These are phyloP conservation scores for Chaetodon auriga DNA, from an alignment of 2,113 vertebrate genomes.

Conservation along the genomic window DNA sequence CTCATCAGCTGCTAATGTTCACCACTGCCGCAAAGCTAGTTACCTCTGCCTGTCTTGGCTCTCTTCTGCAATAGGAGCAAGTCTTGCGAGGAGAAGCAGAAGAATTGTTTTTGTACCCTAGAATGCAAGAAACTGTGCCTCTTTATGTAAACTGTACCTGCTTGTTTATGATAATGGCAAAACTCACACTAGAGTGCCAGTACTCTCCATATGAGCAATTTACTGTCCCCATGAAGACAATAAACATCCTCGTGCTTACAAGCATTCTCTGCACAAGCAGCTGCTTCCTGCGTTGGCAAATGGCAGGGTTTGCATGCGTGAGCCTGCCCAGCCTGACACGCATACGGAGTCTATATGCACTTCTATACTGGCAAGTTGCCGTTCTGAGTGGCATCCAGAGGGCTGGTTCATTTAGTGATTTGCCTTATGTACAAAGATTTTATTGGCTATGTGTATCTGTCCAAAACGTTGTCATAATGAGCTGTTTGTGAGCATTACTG, in stretches of 20 bases:
- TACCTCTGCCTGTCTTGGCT: neutral
- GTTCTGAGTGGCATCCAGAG: conserved; percentile 5
- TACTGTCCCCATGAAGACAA: neutral
- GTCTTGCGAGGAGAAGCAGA: neutral
- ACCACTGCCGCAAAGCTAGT: neutral
- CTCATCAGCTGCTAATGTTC: neutral
- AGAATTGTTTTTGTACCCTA: neutral
- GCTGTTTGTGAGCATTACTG: neutral
- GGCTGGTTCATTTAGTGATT: neutral
- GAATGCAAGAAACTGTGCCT: neutral
- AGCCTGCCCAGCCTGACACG: conserved; percentile 30
- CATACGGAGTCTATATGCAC: conserved; percentile 9
- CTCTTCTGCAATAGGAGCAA: neutral
- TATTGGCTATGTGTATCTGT: too few species aligned
- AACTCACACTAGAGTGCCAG: neutral
- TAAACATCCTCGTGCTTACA: neutral
- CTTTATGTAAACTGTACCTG: neutral
- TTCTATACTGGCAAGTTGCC: neutral
- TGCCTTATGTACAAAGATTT: neutral
- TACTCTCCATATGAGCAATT: neutral
- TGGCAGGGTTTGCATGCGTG: conserved; percentile 20
- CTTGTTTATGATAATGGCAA: conserved; percentile 18
- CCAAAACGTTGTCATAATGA: neutral
- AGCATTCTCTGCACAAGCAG: neutral
- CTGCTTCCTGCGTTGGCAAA: conserved; percentile 20